These are phyloP conservation scores for Ifrita kowaldi DNA, from an alignment of 2,113 vertebrate species.

Conservation along the genomic window DNA sequence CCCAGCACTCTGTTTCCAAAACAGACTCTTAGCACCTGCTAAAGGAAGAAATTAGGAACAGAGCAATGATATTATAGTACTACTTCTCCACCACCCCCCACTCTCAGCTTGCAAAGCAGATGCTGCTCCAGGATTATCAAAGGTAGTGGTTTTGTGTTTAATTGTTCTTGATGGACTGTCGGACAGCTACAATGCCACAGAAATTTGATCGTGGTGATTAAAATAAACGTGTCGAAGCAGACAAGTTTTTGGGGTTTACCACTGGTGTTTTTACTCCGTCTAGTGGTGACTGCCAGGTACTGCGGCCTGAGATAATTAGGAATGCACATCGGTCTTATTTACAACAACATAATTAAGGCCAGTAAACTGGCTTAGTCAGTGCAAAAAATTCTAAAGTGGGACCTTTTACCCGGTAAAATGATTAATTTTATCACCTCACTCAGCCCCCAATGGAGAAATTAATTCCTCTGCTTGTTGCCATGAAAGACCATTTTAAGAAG, in stretches of 20 bases:
- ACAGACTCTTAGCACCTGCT: neutral
- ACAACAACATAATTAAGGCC: neutral
- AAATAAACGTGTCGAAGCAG: neutral
- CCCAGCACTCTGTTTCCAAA: neutral
- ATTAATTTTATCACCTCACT: neutral
- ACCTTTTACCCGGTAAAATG: neutral
- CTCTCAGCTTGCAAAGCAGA: neutral
- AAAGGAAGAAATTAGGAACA: neutral
- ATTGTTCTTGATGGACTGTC: neutral
- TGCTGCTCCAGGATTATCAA: neutral
- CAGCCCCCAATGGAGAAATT: neutral
- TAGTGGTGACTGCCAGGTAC: conserved; percentile 21
- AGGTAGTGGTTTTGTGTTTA: neutral
- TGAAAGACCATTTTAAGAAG: neutral
- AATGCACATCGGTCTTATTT: neutral
- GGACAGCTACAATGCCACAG: neutral
- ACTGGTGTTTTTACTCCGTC: conserved; percentile 14
- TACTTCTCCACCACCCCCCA: accelerated
- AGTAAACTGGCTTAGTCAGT: neutral
- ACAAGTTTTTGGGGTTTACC: neutral
- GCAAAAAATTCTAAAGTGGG: neutral
- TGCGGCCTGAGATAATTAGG: neutral
- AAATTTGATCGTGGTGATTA: neutral
- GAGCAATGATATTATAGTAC: accelerated
- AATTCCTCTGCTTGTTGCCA: neutral